Percentiles rank a stretch among this genome's conserved stretches.
These are phyloP conservation scores for Scaeva pyrastri DNA, from an alignment of 2,888 invertebrate species.

Conservation along the genomic window DNA sequence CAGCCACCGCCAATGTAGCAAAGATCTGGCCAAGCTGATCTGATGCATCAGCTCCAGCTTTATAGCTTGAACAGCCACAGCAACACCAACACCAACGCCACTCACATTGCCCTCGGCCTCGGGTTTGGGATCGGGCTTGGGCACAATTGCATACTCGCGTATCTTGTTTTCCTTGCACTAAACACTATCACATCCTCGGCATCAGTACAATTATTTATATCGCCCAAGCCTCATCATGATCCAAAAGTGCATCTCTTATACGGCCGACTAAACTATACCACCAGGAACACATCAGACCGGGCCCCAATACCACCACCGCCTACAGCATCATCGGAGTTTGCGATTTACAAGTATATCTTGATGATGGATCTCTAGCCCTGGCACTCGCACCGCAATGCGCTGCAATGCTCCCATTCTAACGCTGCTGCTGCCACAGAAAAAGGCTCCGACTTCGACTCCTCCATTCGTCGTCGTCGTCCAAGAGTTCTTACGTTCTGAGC, in stretches of 20 bases:
- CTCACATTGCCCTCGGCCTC: slow-evolving; percentile 46
- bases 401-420: slow-evolving; percentile 71
- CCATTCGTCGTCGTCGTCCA: no score
- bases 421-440: slow-evolving; percentile 46
- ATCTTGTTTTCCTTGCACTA: slow-evolving; percentile 72
- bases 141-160: slow-evolving; percentile 63
- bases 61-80: no score
- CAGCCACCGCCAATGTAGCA: not conserved
- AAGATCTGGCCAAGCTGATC: slow-evolving; percentile 48
- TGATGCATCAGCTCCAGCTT: slow-evolving; percentile 34
- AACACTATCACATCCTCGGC: slow-evolving; percentile 72
- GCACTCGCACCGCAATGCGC: slow-evolving; percentile 49
- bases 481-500: slow-evolving; percentile 41
- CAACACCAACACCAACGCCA: slow-evolving; percentile 32
- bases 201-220: slow-evolving; percentile 76
- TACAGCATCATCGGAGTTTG: slow-evolving; percentile 72
- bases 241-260: slow-evolving; percentile 52
- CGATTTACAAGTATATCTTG: slow-evolving; percentile 74
- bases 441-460: slow-evolving; percentile 1
- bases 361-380: slow-evolving; percentile 72
- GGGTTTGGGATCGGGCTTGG: not conserved
- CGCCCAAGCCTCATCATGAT: slow-evolving; percentile 67
- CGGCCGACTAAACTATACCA: slow-evolving; percentile 28
- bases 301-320: slow-evolving; percentile 36
- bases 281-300: not conserved